Evolutionary conservation across 2,888 invertebrate genomes (phyloP).

Genomic region (Aporophyla nigra): DNA sequence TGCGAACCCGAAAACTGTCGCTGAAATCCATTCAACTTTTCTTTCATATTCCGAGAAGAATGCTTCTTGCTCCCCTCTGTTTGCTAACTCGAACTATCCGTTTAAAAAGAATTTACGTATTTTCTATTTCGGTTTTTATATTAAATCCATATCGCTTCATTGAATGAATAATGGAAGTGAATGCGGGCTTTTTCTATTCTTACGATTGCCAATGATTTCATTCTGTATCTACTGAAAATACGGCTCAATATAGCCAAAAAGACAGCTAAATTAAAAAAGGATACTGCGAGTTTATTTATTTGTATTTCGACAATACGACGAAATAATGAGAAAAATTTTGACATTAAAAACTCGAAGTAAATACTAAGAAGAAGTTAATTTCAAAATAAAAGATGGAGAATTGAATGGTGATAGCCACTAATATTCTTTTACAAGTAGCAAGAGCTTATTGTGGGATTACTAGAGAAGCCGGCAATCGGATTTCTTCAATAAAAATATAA

Average conservation of each 20-base stretch:
- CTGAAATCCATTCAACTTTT: constrained; percentile 84
- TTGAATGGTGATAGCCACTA: not conserved
- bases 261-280: constrained; percentile 18
- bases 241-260: not conserved
- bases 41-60: constrained; percentile 82
- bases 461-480: not conserved
- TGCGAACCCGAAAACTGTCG: constrained; percentile 84
- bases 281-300: not conserved
- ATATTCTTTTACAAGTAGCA: constrained; percentile 5
- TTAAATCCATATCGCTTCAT: constrained; percentile 15
- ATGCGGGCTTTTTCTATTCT: constrained; percentile 2
- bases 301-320: constrained; percentile 2
- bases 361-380: constrained; percentile 3
- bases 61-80: constrained; percentile 69
- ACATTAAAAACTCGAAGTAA: not conserved
- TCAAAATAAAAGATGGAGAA: constrained; percentile 16
- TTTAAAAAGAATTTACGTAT: constrained; percentile 26
- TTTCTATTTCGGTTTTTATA: constrained; percentile 1
- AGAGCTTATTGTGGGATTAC: constrained; percentile 21
- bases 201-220: constrained; percentile 3
- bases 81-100: constrained; percentile 61
- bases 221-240: not conserved
- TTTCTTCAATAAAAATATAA: not conserved
- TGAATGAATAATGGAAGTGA: constrained; percentile 21
- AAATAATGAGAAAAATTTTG: not conserved